Evolutionary conservation across 2,888 invertebrate genomes (phyloP).

Genomic region (Drosophila seclusa): DNA sequence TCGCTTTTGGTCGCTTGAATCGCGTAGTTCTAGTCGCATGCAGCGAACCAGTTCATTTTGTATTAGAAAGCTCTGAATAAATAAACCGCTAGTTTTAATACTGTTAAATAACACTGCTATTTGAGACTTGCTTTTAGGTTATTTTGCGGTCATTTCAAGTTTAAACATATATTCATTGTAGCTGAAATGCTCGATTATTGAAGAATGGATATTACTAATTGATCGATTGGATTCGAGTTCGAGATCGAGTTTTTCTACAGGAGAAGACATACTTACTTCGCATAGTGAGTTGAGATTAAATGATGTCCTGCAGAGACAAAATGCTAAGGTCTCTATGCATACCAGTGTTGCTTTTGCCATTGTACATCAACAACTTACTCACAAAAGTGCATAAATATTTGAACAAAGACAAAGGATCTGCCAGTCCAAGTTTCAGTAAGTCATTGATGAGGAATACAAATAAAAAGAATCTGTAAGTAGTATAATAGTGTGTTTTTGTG

Average conservation of each 20-base stretch:
- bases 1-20: too few species aligned
- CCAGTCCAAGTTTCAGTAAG: not conserved
- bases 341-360: not conserved
- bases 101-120: not conserved
- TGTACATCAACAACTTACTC: not conserved
- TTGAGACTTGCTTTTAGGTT: too few species aligned
- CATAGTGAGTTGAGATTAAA: not conserved
- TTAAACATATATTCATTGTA: not conserved
- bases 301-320: not conserved
- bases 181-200: too few species aligned
- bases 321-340: not conserved
- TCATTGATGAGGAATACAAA: not conserved
- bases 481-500: not conserved
- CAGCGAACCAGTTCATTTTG: too few species aligned
- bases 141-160: not conserved
- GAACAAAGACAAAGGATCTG: not conserved
- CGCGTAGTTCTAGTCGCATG: too few species aligned
- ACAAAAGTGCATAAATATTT: not conserved
- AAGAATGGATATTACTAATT: not conserved
- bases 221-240: not conserved
- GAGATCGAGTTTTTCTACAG: not conserved
- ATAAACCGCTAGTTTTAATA: too few species aligned
- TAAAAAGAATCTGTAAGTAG: not conserved
- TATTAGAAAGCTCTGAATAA: too few species aligned
- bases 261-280: not conserved